Evolutionary conservation across 2,113 vertebrate species (phyloP).

Genomic region (Xiphorhynchus elegans): DNA sequence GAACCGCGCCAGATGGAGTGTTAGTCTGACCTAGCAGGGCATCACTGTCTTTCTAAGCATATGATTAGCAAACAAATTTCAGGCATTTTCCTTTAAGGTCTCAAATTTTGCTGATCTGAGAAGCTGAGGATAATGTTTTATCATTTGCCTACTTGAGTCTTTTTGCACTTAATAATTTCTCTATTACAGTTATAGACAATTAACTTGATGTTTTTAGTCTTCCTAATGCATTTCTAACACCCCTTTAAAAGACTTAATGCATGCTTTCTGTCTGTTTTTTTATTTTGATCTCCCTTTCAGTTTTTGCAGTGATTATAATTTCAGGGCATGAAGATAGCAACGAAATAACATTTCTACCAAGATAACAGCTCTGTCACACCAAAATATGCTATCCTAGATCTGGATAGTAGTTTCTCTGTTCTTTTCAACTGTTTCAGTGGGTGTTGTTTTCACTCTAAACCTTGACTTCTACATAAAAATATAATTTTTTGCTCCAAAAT

Average conservation of each 20-base stretch:
- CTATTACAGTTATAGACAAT: not conserved
- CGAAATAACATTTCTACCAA: not conserved
- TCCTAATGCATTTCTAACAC: not conserved
- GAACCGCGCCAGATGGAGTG: not conserved
- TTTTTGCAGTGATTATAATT: slow-evolving; percentile 8
- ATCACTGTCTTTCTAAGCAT: not conserved
- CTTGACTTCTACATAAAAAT: not conserved
- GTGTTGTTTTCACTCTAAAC: not conserved
- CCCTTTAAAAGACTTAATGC: not conserved
- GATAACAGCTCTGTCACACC: not conserved
- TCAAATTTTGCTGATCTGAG: not conserved
- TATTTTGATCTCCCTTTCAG: not conserved
- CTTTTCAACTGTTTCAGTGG: not conserved
- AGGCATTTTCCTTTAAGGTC: not conserved
- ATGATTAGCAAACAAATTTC: not conserved
- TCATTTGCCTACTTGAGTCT: not conserved
- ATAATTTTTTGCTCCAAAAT: not conserved
- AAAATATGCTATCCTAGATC: not conserved
- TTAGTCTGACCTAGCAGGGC: not conserved
- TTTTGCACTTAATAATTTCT: not conserved
- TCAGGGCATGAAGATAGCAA: not conserved
- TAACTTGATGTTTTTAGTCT: not conserved
- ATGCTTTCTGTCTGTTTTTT: not conserved
- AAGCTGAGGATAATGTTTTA: not conserved
- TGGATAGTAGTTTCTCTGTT: not conserved